A percentile compares a stretch with the other conserved stretches of the same genome.
phyloP scores from a whole-genome alignment of 2,888 invertebrate genomes.

The Drosophila borealis region DNA sequence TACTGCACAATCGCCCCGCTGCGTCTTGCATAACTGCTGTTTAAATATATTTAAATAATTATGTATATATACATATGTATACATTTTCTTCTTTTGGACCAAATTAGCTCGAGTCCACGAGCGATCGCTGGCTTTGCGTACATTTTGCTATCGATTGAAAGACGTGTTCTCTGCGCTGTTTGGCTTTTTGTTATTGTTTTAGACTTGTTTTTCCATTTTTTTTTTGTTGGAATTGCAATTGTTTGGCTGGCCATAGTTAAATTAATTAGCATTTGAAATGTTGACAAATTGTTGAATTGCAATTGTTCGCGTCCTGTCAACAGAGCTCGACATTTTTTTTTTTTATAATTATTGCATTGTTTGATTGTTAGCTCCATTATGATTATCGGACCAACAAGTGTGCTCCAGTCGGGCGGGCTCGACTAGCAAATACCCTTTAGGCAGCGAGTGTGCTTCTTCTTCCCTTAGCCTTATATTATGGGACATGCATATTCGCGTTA shows the following conservation, averaged over 20 bases:
- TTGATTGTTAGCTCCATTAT: conserved; percentile 42
- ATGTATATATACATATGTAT: too few species aligned
- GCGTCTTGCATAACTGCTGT: background rate
- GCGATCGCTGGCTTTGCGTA: background rate
- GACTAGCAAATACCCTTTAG: too few species aligned
- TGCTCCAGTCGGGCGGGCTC: background rate
- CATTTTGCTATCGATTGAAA: conserved; percentile 16
- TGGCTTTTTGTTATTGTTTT: conserved; percentile 3
- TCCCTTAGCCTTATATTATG: too few species aligned
- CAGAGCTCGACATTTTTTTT: conserved; percentile 14
- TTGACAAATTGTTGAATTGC: conserved; percentile 15
- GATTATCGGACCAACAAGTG: conserved; percentile 1
- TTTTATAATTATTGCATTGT: conserved; percentile 9
- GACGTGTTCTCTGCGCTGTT: conserved; percentile 33
- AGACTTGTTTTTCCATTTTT: background rate
- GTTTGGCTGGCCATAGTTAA: conserved; percentile 35
- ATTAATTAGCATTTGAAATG: conserved; percentile 37
- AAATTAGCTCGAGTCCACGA: background rate
- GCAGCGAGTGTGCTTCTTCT: too few species aligned
- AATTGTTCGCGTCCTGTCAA: conserved; percentile 26
- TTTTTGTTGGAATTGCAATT: background rate
- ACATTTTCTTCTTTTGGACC: background rate
- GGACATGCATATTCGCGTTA: too few species aligned
- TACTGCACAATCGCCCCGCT: conserved; percentile 5
- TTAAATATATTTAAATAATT: too few species aligned